phyloP scores from a whole-genome alignment of 2,888 invertebrate genomes.

The Tiliacea citrago region DNA sequence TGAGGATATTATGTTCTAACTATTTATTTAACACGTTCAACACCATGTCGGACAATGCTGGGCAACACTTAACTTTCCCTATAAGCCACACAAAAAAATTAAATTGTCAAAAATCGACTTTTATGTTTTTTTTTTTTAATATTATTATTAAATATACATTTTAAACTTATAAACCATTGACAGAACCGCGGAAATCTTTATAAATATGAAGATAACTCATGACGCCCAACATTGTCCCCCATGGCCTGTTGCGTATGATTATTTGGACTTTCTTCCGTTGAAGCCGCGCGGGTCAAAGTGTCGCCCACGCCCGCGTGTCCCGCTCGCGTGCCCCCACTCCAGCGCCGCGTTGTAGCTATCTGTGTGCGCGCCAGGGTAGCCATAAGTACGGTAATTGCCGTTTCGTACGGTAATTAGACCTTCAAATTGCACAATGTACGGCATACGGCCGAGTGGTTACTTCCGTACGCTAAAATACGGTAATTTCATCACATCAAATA shows the following conservation, averaged over 20 bases:
- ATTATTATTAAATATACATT: not conserved
- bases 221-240: conserved; percentile 9
- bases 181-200: conserved; percentile 1
- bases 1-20: not conserved
- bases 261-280: not conserved
- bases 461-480: too few relatives aligned
- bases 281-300: conserved; percentile 13
- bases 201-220: conserved; percentile 9
- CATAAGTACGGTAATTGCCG: too few relatives aligned
- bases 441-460: too few relatives aligned
- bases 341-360: not conserved
- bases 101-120: not conserved
- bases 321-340: conserved; percentile 1
- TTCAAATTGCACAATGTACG: too few relatives aligned
- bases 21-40: too few relatives aligned
- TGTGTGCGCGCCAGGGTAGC: not conserved
- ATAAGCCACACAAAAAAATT: conserved; percentile 1
- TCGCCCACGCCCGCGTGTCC: conserved; percentile 4
- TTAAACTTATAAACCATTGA: conserved; percentile 4
- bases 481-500: too few relatives aligned
- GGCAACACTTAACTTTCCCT: not conserved
- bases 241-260: not conserved
- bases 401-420: too few relatives aligned
- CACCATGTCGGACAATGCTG: too few relatives aligned
- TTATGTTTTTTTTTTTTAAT: not conserved